A percentile compares a stretch with the other conserved stretches of the same genome.
These are phyloP conservation scores for Baccha elongata DNA, from an alignment of 2,888 invertebrate genomes.

Conservation along the genomic window DNA sequence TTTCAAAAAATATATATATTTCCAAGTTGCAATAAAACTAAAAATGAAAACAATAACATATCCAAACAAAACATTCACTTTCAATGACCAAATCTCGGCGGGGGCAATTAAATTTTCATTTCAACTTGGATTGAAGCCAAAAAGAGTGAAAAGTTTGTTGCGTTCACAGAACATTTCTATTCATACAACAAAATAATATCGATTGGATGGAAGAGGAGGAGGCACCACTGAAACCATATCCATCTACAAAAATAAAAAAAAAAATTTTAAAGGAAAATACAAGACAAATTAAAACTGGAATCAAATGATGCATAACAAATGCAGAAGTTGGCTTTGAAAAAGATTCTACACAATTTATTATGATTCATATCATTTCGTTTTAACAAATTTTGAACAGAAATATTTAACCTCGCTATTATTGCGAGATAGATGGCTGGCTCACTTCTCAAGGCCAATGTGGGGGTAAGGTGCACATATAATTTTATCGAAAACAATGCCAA, in stretches of 20 bases:
- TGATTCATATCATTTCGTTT: not conserved
- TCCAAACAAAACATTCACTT: conserved; percentile 40
- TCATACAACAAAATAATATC: conserved; percentile 17
- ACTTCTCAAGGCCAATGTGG: conserved; percentile 40
- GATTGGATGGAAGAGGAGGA: conserved; percentile 32
- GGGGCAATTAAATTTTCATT: conserved; percentile 60
- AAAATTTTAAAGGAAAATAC: conserved; percentile 16
- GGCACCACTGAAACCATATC: not conserved
- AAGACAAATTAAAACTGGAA: conserved; percentile 20
- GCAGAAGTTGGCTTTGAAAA: conserved; percentile 17
- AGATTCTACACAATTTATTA: conserved; percentile 27
- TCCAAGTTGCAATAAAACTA: conserved; percentile 17
- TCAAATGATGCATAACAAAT: conserved; percentile 41
- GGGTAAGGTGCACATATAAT: not conserved
- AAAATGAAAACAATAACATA: conserved; percentile 25
- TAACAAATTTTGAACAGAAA: conserved; percentile 24
- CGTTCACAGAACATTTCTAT: not conserved
- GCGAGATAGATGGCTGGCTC: conserved; percentile 7
- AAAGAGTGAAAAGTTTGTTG: conserved; percentile 15
- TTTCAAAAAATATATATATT: conserved; percentile 23
- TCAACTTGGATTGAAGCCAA: conserved; percentile 60
- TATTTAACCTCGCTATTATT: conserved; percentile 2
- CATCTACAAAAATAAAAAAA: conserved; percentile 14
- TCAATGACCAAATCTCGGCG: conserved; percentile 47
- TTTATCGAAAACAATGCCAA: not conserved